Evolutionary conservation across 2,113 vertebrate species (phyloP), one percentile per base, ranked within the genome.

Genomic region (Coreoperca whiteheadi): DNA sequence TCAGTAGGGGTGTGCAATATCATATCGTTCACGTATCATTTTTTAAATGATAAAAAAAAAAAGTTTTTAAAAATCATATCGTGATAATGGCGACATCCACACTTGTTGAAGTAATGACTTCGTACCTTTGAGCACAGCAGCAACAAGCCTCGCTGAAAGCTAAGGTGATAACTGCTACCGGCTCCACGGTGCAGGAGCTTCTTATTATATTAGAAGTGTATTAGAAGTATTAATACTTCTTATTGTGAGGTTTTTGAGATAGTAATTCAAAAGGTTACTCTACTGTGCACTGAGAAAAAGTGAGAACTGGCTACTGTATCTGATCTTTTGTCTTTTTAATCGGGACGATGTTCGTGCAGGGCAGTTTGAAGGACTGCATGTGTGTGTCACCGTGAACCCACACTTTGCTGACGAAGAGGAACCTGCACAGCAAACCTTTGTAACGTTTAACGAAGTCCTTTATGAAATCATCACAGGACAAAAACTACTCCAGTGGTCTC

Each of bases 401-500:
- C 70, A 50, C 48, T 30, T 6, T 43, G 20, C 61, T 53, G 32
- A 73, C 9, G 18, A 53, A 61, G 28, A 57, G 32, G 25, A 3
- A 61, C 65, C 60, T 46, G 28, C 37, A 77, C 63, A 30, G 37
- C 48, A 60, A 85, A 75, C n/a, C 1, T 18, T 69, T 48, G 54
- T 8, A 56, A 39, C 34, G 10, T 63, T 66, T 61, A 51, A 83
- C 43, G 65, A 79, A 84, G 81, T 79, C 30, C 67, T 77, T 37
- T 2, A 4, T 8, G 8, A 39, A 56, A 53, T 48, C 30, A 32
- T 78, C 28, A 76, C 23, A 34, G 34, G 53, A 64, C 32, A 60
- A 59, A 72, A 71, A 39, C 18, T 37, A 34, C 76, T 34, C 16
- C 51, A 34, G 66, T 41, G 60, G 76, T 74, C 30, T 41, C 30